Evolutionary conservation across 1,140 invertebrate species (phyloP).

Genomic region (Antheraea mylitta): DNA sequence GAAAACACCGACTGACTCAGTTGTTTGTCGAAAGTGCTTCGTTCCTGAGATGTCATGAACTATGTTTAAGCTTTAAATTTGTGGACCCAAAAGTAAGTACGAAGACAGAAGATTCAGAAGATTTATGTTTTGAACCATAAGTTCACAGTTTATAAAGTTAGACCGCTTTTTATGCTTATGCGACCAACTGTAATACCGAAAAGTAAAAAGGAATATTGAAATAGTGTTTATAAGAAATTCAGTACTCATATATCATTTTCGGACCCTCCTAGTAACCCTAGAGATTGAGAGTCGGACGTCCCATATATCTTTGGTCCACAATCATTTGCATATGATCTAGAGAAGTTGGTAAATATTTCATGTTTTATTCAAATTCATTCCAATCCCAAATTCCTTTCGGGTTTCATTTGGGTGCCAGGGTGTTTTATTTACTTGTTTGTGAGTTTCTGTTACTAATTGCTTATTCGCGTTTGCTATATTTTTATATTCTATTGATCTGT

Average conservation of each 20-base stretch:
- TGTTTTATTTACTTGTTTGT: constrained; percentile 29
- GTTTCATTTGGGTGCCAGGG: background rate
- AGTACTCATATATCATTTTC: background rate
- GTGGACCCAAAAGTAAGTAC: background rate
- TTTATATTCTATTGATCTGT: no score
- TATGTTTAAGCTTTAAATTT: constrained; percentile 7
- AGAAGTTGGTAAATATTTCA: constrained; percentile 46
- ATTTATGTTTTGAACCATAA: background rate
- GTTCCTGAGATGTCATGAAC: constrained; percentile 4
- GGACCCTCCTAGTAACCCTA: background rate
- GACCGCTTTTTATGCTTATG: background rate
- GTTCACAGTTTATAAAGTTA: background rate
- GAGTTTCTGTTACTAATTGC: background rate
- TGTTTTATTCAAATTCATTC: constrained; percentile 46
- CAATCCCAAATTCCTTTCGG: constrained; percentile 22
- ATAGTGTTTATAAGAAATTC: background rate
- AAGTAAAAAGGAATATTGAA: background rate
- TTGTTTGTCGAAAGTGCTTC: constrained; percentile 6
- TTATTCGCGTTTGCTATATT: background rate
- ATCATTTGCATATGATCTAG: constrained; percentile 39
- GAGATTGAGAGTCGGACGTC: background rate
- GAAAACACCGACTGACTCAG: constrained; percentile 10
- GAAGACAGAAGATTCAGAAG: background rate
- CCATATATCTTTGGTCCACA: constrained; percentile 5
- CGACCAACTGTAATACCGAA: background rate